Evolutionary conservation across 2,797 vertebrate genomes (phyloP).

Genomic region (Falco naumanni): DNA sequence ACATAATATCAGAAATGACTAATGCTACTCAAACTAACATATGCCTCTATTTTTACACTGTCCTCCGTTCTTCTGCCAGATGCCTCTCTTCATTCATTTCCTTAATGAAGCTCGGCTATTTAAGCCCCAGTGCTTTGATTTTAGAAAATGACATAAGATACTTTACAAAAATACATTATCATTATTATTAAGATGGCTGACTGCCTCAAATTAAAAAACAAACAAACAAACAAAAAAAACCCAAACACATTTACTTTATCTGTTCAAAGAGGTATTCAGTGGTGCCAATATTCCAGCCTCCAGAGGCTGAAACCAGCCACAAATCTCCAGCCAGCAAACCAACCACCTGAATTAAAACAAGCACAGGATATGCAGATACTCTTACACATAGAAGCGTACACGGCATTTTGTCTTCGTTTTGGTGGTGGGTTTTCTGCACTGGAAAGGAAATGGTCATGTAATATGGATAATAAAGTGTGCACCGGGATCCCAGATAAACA

Average conservation of each 20-base stretch:
- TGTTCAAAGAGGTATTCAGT: background rate
- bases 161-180: background rate
- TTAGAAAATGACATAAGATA: conserved; percentile 29
- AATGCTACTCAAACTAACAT: conserved; percentile 34
- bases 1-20: conserved; percentile 57
- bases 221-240: background rate
- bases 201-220: background rate
- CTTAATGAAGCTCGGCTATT: conserved; percentile 33
- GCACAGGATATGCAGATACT: background rate
- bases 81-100: conserved; percentile 34
- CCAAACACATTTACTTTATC: background rate
- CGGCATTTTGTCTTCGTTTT: background rate
- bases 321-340: background rate
- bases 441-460: background rate
- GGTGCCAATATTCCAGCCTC: background rate
- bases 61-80: conserved; percentile 48
- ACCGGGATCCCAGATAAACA: background rate
- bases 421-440: background rate
- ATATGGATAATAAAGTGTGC: background rate
- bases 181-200: background rate
- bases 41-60: conserved; percentile 53
- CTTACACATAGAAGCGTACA: rapidly evolving
- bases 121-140: conserved; percentile 1
- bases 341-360: background rate
- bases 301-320: background rate